Base-by-base conservation (phyloP, 1,140 invertebrate genomes). In the Samia ricini region DNA sequence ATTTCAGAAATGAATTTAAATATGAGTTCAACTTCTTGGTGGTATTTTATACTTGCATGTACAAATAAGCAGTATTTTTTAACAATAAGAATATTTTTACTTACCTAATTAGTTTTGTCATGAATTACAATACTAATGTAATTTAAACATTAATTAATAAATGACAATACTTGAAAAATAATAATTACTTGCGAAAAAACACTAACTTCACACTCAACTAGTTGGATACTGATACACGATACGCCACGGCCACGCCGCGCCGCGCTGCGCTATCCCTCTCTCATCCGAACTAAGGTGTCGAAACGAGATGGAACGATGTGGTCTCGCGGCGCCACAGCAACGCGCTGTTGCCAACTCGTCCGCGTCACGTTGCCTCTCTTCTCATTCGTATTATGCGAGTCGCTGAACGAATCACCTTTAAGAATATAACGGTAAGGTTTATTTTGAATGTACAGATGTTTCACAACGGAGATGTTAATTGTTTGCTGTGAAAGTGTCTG, bases 151-250 rank as follows among this genome's bases (percentile, higher is more conserved):
- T n/a, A n/a, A n/a, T n/a, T n/a, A n/a, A n/a, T n/a, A n/a, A n/a
- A n/a, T n/a, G n/a, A n/a, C n/a, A n/a, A n/a, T n/a, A n/a, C n/a
- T n/a, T n/a, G n/a, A n/a, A n/a, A 8, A 26, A 26, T 26, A 26
- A 26, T 8, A 4, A 62, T 69, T 55, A 52, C 52, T 22, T 56
- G 65, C 62, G 33, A 74, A 42, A 63, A 68, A 69, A 60, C 63
- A 62, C 61, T 72, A 66, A 72, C 66, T 66, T 72, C 70, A 63
- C 62, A 62, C 63, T 72, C 61, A 66, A 66, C 63, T 56, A 64
- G 66, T 69, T 59, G 70, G 60, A 64, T 64, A 75, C 69, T 72
- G 73, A 76, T 63, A 68, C 63, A 61, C 65, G 66, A 75, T 68
- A 68, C 48, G 15, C 55, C 62, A 58, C 61, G 62, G 33, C 62